Percentiles rank a stretch among this genome's conserved stretches.
phyloP scores from a whole-genome alignment of 1,140 invertebrate species.

The Planococcus citri region DNA sequence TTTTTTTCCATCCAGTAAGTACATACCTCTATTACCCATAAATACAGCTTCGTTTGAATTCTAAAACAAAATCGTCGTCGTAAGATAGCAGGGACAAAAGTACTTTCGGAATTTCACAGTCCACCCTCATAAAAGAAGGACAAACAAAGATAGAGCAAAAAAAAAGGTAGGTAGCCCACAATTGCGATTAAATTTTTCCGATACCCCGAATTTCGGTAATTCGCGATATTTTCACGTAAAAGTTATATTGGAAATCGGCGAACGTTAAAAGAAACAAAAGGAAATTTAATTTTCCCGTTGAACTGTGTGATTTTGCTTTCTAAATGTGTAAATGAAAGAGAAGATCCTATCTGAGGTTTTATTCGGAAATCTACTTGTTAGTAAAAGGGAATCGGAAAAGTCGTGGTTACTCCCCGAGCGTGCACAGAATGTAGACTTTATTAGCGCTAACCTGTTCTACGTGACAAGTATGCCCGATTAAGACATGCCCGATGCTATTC shows the following conservation, averaged over 20 bases:
- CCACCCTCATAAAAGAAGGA: no score
- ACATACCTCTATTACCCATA: no score
- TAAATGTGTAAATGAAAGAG: not conserved
- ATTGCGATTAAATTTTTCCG: not conserved
- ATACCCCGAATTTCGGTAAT: not conserved
- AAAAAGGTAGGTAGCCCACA: no score
- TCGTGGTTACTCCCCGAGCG: constrained; percentile 12
- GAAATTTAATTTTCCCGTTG: not conserved
- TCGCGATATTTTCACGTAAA: not conserved
- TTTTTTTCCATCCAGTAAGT: no score
- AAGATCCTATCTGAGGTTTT: not conserved
- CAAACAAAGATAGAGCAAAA: no score
- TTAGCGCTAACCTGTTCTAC: constrained; percentile 19
- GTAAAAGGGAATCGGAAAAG: constrained; percentile 14
- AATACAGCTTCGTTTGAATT: no score
- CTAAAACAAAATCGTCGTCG: no score
- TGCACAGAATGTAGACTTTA: constrained; percentile 14
- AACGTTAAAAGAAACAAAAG: not conserved
- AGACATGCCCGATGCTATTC: not conserved
- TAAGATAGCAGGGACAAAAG: no score
- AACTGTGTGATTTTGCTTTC: not conserved
- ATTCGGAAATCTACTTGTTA: not conserved
- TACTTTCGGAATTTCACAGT: no score
- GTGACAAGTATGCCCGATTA: not conserved
- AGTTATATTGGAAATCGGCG: not conserved